phyloP scores from a whole-genome alignment of 2,797 vertebrate genomes.

The Fundulus diaphanus region DNA sequence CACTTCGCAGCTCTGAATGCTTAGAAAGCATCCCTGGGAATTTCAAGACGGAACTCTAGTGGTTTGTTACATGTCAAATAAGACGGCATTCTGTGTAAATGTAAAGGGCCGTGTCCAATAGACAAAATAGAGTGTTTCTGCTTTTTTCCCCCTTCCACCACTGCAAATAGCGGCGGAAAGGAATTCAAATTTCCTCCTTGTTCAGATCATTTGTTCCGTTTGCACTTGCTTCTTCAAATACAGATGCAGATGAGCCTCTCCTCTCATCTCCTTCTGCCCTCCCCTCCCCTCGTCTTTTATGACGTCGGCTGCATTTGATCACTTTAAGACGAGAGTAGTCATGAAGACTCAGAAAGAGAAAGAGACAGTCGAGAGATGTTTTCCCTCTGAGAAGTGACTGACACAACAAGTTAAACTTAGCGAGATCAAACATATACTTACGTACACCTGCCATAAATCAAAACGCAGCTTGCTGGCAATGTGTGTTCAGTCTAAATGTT shows the following conservation, averaged over 20 bases:
- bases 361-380: constrained; percentile 56
- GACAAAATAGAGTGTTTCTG: constrained; percentile 36
- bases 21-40: constrained; percentile 51
- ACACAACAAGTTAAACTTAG: constrained; percentile 70
- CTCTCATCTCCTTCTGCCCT: constrained; percentile 60
- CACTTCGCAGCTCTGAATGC: constrained; percentile 30
- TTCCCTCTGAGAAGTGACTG: constrained; percentile 61
- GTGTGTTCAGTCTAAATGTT: constrained; percentile 39
- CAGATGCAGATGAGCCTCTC: constrained; percentile 73
- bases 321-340: constrained; percentile 76
- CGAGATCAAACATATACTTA: constrained; percentile 56
- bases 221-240: constrained; percentile 79
- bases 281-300: constrained; percentile 56
- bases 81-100: constrained; percentile 51
- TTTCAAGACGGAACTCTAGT: constrained; percentile 48
- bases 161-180: constrained; percentile 73
- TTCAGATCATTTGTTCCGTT: constrained; percentile 81
- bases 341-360: constrained; percentile 57
- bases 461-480: constrained; percentile 44
- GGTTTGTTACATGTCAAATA: constrained; percentile 54
- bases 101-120: constrained; percentile 48
- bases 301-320: constrained; percentile 79
- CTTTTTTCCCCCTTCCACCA: constrained; percentile 23
- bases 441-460: constrained; percentile 48
- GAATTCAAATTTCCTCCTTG: constrained; percentile 76